Base-by-base conservation (phyloP, 2,113 vertebrate species). In the Pontoporia blainvillei region DNA sequence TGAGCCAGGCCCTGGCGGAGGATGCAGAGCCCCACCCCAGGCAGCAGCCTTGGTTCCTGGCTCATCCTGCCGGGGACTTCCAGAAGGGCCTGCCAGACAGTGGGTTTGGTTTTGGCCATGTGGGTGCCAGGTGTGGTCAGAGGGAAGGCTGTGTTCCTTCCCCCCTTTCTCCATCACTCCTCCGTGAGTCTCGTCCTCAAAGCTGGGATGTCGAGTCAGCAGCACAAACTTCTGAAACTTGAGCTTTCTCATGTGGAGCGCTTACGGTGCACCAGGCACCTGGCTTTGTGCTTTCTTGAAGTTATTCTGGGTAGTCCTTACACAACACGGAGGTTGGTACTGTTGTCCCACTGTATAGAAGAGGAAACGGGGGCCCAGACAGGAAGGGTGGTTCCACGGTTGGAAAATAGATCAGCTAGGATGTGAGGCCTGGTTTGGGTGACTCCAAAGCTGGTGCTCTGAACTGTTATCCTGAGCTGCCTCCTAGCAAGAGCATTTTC, bases 41-140 rank as follows among this genome's bases (percentile, higher is more conserved):
- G 17, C 31, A 8, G 76, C 75, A 61, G 86, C 76, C 87, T 83
- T 2, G 12, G 75, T 39, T 92, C 76, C 95, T 96, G 95, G 97
- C 97, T 82, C 61, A 1, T 7, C 72, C 18, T 0, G 1, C 67
- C 0, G 95, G 97, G 97, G 94, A 57, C 78, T 98, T 97, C 97
- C 97, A 97, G 85, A 66, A 83, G 21, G 91, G 62, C 54, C 34
- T 46, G 44, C 78, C 57, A 23, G 29, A 75, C 7, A 0, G 18
- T 23, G 46, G 75, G 18, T 57, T 95, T 78, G 66, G 66, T 72
- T 94, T 84, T 4, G 87, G 62, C 75, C 62, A 4, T 39, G 12
- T 27, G 69, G 44, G 54, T 87, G 73, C 76, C 89, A 76, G 62
- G 83, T 89, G 76, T 73, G 61, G 54, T 86, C 29, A 2, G 41